Evolutionary conservation across 1,140 invertebrate species (phyloP), one percentile per base, ranked within the genome.

Genomic region (Nasonia vitripennis): DNA sequence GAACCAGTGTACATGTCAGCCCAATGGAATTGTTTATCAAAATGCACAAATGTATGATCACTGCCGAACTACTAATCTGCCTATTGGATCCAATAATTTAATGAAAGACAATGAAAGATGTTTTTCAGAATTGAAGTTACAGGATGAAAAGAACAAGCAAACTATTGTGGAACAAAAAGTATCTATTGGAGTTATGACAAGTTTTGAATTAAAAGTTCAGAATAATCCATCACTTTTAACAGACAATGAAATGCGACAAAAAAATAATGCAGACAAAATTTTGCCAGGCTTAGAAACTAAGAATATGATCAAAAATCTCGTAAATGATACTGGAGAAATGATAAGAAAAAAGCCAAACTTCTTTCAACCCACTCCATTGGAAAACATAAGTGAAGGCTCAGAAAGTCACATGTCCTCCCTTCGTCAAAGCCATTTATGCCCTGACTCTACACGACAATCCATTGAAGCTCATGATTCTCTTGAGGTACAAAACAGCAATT

Each of bases 101-200:
- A 70, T 70, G 20, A 68, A 77, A 78, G 80, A 81, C n/a, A 80
- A 84, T 34, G 31, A 74, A 86, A 12, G 68, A 77, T 79, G 68
- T 41, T 71, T 79, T 41, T 67, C 73, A 34, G 70, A 83, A 80
- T 78, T 78, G 34, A 73, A 87, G 37, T 41, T 75, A 23, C 86
- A 87, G 62, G 87, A 90, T 51, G 85, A 89, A n/a, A 82, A 84
- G 34, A 79, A 27, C 81, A 80, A 90, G 83, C 74, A 90, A 55
- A 79, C 91, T 23, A 87, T 91, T 85, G 31, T 92, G 81, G 93
- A 94, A 82, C 93, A 94, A 45, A 95, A 96, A 88, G 95, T 96
- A 87, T 95, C 95, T 1, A 95, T 96, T 86, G 95, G 95, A 85
- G 95, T 96, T 12, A 96, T 95, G 94, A 96, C 95, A 4, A 96